phyloP scores from a whole-genome alignment of 1,140 invertebrate species.

The Anastrepha ludens region DNA sequence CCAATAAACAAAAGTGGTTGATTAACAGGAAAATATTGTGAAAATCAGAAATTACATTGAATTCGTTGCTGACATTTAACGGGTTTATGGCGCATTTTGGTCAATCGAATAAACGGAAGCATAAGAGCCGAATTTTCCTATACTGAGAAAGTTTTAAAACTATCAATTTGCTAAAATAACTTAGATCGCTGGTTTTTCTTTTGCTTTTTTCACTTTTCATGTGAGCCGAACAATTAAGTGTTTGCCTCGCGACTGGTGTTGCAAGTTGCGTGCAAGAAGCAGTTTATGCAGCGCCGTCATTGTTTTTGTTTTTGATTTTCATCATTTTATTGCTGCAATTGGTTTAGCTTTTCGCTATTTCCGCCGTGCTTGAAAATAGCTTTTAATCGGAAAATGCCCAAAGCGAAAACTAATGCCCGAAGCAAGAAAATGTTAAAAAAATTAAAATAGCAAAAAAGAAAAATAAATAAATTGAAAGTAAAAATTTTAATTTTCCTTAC shows the following conservation, averaged over 20 bases:
- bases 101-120: background rate
- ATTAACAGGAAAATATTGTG: background rate
- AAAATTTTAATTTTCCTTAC: background rate
- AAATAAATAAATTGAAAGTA: background rate
- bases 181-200: background rate
- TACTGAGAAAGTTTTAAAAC: background rate
- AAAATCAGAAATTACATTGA: background rate
- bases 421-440: background rate
- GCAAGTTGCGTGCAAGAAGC: conserved; percentile 38
- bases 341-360: conserved; percentile 3
- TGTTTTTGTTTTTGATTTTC: conserved; percentile 2
- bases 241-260: conserved; percentile 46
- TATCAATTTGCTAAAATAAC: background rate
- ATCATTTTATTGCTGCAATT: conserved; percentile 14
- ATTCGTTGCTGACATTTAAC: background rate
- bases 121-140: background rate
- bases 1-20: conserved; percentile 11
- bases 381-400: conserved; percentile 22
- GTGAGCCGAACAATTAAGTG: conserved; percentile 9
- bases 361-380: conserved; percentile 28
- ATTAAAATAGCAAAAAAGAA: background rate
- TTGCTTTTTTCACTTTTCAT: background rate
- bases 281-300: background rate
- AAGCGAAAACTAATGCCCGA: background rate
- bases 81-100: background rate